These are phyloP conservation scores for Notodonta ziczac DNA, from an alignment of 2,888 invertebrate species.

Conservation along the genomic window DNA sequence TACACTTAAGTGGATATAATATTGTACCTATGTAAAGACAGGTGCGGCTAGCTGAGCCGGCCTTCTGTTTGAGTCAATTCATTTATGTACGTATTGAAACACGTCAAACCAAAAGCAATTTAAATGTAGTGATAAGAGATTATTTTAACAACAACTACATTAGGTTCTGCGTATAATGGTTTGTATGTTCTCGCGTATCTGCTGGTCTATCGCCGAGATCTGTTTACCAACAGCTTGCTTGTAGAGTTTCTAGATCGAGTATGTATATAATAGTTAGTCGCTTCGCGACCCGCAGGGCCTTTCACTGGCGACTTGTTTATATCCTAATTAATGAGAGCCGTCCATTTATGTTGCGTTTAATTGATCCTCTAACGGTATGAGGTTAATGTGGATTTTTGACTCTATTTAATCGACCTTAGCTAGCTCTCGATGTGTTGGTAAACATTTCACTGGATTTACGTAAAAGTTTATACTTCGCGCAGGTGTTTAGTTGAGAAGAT, in stretches of 20 bases:
- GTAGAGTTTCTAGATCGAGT: conserved; percentile 25
- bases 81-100: conserved; percentile 56
- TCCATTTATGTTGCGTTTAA: conserved; percentile 71
- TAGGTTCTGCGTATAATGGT: conserved; percentile 26
- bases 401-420: conserved; percentile 43
- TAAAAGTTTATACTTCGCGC: conserved; percentile 60
- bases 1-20: conserved; percentile 53
- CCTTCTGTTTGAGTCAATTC: conserved; percentile 74
- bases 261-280: conserved; percentile 2
- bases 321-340: conserved; percentile 67
- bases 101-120: conserved; percentile 72
- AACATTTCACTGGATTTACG: conserved; percentile 54
- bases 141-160: conserved; percentile 55
- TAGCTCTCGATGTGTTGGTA: conserved; percentile 59
- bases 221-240: conserved; percentile 59
- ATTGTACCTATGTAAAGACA: conserved; percentile 33
- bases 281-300: conserved; percentile 33
- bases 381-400: conserved; percentile 41
- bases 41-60: conserved; percentile 42
- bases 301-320: conserved; percentile 26
- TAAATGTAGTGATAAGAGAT: conserved; percentile 62
- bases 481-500: conserved; percentile 74
- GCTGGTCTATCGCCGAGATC: conserved; percentile 39
- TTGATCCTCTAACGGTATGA: conserved; percentile 50
- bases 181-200: conserved; percentile 18